Percentiles rank a stretch among this genome's conserved stretches.
Evolutionary conservation across 2,797 vertebrate species (phyloP).

Genomic region (Florisuga fusca): DNA sequence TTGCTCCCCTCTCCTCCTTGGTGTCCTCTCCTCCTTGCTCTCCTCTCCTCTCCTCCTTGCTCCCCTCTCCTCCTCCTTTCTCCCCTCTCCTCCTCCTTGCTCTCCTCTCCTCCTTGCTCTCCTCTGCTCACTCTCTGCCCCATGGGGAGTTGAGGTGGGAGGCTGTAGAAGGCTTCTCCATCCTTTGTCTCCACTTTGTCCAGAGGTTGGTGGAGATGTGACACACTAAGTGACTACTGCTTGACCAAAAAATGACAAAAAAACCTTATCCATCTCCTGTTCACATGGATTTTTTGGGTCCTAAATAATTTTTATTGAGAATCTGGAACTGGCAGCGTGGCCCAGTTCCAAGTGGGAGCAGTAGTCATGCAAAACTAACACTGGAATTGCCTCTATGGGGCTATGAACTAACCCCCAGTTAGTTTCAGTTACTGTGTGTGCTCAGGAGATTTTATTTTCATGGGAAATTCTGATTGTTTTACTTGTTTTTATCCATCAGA

Average conservation of each 20-base stretch:
- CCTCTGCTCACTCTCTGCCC: not conserved
- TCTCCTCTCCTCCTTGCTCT: too few relatives aligned
- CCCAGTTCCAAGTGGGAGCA: not conserved
- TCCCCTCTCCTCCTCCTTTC: too few relatives aligned
- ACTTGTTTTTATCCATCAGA: slow-evolving; percentile 65
- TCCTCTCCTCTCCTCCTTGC: too few relatives aligned
- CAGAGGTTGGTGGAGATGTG: not conserved
- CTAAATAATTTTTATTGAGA: not conserved
- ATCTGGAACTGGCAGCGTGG: not conserved
- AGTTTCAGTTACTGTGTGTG: not conserved
- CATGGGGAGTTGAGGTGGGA: not conserved
- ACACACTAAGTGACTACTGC: too few relatives aligned
- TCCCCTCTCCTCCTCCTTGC: too few relatives aligned
- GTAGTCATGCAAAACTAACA: fast-evolving
- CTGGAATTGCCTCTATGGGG: not conserved
- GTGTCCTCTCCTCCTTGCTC: too few relatives aligned
- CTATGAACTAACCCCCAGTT: not conserved
- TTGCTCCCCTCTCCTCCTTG: too few relatives aligned
- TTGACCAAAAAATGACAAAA: too few relatives aligned
- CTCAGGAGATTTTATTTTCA: not conserved
- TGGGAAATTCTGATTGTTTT: not conserved
- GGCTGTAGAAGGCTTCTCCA: not conserved
- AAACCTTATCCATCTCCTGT: not conserved
- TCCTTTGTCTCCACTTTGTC: not conserved
- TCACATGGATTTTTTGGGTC: not conserved